Evolutionary conservation across 2,888 invertebrate genomes (phyloP).

Genomic region (Alsophila aescularia): DNA sequence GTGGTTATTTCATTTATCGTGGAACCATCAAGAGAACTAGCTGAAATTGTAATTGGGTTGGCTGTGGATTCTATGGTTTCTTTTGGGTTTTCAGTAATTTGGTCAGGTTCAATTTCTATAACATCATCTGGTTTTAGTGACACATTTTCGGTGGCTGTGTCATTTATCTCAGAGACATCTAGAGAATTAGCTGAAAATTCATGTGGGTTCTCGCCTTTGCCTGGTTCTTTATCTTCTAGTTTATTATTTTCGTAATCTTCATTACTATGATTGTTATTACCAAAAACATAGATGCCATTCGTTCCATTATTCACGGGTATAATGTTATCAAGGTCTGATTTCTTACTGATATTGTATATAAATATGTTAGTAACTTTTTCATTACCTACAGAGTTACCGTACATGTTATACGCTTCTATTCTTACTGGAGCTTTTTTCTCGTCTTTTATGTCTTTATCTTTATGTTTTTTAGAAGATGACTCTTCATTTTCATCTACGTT

Average conservation of each 20-base stretch:
- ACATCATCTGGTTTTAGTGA: background rate
- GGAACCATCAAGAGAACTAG: too few relatives aligned
- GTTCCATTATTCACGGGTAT: slow-evolving; percentile 34
- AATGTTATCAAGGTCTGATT: slow-evolving; percentile 38
- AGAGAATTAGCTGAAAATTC: background rate
- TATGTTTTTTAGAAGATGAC: slow-evolving; percentile 11
- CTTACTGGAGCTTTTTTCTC: slow-evolving; percentile 27
- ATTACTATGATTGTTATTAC: slow-evolving; percentile 9
- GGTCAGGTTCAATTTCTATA: background rate
- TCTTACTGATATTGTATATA: slow-evolving; percentile 52
- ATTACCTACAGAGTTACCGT: slow-evolving; percentile 55
- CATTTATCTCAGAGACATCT: background rate
- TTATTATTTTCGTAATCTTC: slow-evolving; percentile 3
- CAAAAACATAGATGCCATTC: slow-evolving; percentile 34
- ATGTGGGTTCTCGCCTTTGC: background rate
- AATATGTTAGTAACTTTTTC: slow-evolving; percentile 65
- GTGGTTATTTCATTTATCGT: too few relatives aligned
- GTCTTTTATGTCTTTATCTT: slow-evolving; percentile 20
- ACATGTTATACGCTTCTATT: slow-evolving; percentile 48
- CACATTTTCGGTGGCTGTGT: slow-evolving; percentile 3
- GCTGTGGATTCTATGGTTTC: too few relatives aligned
- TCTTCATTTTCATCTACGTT: slow-evolving; percentile 15
- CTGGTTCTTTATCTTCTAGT: background rate
- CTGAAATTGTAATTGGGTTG: too few relatives aligned
- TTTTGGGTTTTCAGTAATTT: background rate